Evolutionary conservation across 2,113 vertebrate species (phyloP).

Genomic region (Cololabis saira): DNA sequence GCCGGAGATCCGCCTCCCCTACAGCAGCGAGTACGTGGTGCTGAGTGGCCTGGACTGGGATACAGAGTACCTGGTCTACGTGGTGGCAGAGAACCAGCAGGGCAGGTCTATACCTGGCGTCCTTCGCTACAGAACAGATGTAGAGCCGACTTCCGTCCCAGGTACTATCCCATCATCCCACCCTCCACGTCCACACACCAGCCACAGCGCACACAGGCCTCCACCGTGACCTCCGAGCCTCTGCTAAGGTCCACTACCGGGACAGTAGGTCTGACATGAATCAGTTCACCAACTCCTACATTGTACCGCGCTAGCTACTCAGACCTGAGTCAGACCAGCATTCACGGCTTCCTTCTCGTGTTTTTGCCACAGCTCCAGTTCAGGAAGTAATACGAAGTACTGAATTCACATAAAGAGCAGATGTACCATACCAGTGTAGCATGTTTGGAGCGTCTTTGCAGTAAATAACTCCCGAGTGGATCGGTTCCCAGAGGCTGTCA

Average conservation of each 20-base stretch:
- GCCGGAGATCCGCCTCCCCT: conserved; percentile 89
- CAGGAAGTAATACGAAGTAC: too few relatives aligned
- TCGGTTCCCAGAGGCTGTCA: conserved; percentile 32
- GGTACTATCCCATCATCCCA: conserved; percentile 79
- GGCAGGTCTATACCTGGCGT: conserved; percentile 88
- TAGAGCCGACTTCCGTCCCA: conserved; percentile 92
- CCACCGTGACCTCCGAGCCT: conserved; percentile 53
- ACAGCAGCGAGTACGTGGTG: conserved; percentile 85
- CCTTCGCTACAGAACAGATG: conserved; percentile 86
- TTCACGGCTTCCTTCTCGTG: too few relatives aligned
- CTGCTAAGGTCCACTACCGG: too few relatives aligned
- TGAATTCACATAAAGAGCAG: too few relatives aligned
- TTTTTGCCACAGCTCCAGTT: too few relatives aligned
- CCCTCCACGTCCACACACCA: conserved; percentile 46
- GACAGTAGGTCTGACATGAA: too few relatives aligned
- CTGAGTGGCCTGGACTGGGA: conserved; percentile 94
- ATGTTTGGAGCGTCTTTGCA: too few relatives aligned
- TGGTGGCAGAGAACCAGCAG: conserved; percentile 93
- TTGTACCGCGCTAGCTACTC: too few relatives aligned
- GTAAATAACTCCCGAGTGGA: neutral
- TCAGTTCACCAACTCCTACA: too few relatives aligned
- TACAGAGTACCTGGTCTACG: conserved; percentile 91
- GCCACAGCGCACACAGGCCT: conserved; percentile 37
- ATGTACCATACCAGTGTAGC: too few relatives aligned
- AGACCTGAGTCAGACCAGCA: too few relatives aligned